Evolutionary conservation across 2,797 vertebrate species (phyloP), one percentile per base, ranked within the genome.

Genomic region (Microctenopoma stevenorrisi): DNA sequence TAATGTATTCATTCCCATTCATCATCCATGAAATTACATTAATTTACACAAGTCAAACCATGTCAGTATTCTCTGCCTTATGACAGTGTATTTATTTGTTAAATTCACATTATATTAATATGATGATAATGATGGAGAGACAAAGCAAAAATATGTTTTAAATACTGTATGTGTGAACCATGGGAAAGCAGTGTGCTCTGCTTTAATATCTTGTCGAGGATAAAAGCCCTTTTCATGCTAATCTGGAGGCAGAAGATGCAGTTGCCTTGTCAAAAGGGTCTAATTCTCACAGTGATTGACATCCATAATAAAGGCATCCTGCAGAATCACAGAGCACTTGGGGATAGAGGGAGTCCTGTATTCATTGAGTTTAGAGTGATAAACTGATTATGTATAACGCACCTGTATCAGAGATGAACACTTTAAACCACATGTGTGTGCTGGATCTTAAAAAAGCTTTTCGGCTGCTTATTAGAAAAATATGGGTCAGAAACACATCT

Each of bases 271-370:
- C 81, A 88, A 82, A 70, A 50, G 74, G 81, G 77, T 37, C 80
- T 82, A 87, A 83, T 78, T 88, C 68, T 80, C 72, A 48, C 60
- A 78, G 73, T 88, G 87, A 89, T 75, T 88, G 86, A 78, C 85
- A 85, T 85, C 69, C 76, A 81, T 83, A 92, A 91, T 89, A 84
- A 84, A 91, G 85, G 64, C 74, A 80, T 87, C 78, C 69, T 64
- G 64, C 75, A 72, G 68, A 87, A 79, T 79, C 81, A 73, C 74
- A 83, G 65, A 71, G 70, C 81, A 83, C 77, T 85, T 40, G 79
- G 82, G 74, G 82, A 88, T 47, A 52, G 55, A 81, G 69, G 63
- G 82, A 86, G 49, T 71, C 75, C 53, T 60, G 51, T 49, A 77
- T 81, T 81, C 81, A 71, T 63, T 85, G 68, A 67, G 68, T 79